Base-by-base conservation (phyloP, 2,113 vertebrate species). In the Epinephelus lanceolatus region DNA sequence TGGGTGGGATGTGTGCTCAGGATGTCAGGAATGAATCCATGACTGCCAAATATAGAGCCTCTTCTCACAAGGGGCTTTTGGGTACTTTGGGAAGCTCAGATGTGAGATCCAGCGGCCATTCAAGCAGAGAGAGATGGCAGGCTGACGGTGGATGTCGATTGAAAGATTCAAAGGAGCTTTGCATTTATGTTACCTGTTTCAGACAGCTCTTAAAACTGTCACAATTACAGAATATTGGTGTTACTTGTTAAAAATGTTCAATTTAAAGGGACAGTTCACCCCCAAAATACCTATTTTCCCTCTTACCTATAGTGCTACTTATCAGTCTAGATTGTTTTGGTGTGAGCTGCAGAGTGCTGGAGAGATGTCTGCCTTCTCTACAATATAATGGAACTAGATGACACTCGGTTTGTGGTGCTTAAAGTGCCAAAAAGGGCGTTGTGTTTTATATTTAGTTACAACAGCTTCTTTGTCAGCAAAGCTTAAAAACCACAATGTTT, bases 21-120 rank as follows among this genome's bases (percentile, higher is more conserved):
- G 77, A 86, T 81, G 73, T 81, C 45, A 80, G 57, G 55, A 86
- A 65, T 85, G 17, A 78, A 90, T 71, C 80, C 71, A 70, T 19
- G 17, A 57, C 72, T 53, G 76, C 87, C 85, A 90, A 84, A 89
- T 88, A 89, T 72, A 87, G 85, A 83, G 57, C 19, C 76, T 71
- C 47, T 80, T 62, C 53, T 78, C 56, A 81, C 5, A 27, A 65
- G 74, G 63, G 67, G 73, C 17, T 65, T 83, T 61, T 75, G 67
- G 81, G 51, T 52, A 66, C 59, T 76, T 75, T 69, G 53, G 60
- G 74, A 86, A 65, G 80, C 81, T 84, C 70, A 27, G 66, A 63
- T 61, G 27, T 82, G 80, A 83, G 45, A 76, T 74, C 47, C 37
- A 77, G 66, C 5, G 0, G 52, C 37, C 51, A 73, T 74, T 86